These are phyloP conservation scores for Dromiciops gliroides DNA, from an alignment of 2,113 vertebrate genomes.

Conservation along the genomic window DNA sequence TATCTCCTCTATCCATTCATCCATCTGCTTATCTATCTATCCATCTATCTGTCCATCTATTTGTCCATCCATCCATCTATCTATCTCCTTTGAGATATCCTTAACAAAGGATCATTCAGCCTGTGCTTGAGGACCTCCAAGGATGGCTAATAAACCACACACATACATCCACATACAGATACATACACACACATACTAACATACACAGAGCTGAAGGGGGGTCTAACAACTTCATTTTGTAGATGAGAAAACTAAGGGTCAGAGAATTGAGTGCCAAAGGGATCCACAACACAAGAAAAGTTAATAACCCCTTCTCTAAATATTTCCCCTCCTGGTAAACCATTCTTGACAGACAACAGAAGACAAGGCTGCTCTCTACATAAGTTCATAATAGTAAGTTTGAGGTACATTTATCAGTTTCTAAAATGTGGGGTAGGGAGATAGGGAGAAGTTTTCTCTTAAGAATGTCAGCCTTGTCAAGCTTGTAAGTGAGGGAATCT, in stretches of 20 bases:
- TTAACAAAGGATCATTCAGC: too few relatives aligned
- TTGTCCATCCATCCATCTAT: too few relatives aligned
- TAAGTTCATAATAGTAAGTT: constrained; percentile 58
- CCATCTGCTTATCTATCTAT: too few relatives aligned
- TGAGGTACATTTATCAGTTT: constrained; percentile 42
- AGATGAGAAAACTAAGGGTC: not conserved
- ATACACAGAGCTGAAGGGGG: not conserved
- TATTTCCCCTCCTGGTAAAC: not conserved
- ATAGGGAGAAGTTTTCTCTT: constrained; percentile 33
- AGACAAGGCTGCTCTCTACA: not conserved
- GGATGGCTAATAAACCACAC: not conserved
- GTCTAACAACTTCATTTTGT: not conserved
- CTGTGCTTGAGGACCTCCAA: not conserved
- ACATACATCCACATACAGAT: not conserved
- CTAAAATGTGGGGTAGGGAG: not conserved
- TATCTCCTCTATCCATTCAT: too few relatives aligned
- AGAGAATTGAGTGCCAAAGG: not conserved
- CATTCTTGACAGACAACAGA: constrained; percentile 9
- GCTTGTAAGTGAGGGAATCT: constrained; percentile 66
- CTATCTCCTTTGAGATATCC: too few relatives aligned
- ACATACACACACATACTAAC: too few relatives aligned
- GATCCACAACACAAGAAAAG: not conserved
- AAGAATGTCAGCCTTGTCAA: constrained; percentile 68
- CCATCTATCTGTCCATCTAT: too few relatives aligned
- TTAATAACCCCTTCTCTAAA: not conserved